Conservation (phyloP, 1,140 invertebrate species). For the Helicoverpa zea region DNA sequence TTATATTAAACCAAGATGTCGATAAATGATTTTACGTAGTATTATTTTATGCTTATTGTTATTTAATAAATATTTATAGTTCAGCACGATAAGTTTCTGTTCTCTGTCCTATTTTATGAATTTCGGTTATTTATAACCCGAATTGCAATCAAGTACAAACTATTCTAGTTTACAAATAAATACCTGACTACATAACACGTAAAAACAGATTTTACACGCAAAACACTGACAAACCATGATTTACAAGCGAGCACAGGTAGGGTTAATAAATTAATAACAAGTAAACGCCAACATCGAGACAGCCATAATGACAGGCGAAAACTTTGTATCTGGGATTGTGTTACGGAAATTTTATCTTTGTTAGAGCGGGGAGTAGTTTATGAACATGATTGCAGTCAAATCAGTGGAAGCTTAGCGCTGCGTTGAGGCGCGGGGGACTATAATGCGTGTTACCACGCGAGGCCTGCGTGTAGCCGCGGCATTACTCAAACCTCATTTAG, state of each 20-base stretch:
- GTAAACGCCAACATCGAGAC: conserved; percentile 42
- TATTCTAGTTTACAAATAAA: not conserved
- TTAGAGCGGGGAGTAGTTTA: conserved; percentile 34
- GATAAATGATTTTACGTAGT: conserved; percentile 58
- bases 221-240: conserved; percentile 39
- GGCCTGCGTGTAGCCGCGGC: conserved; percentile 74
- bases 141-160: not conserved
- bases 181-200: not conserved
- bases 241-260: conserved; percentile 41
- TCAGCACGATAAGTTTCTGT: not conserved
- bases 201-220: conserved; percentile 30
- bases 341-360: conserved; percentile 49
- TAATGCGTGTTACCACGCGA: conserved; percentile 79
- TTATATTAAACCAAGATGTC: conserved; percentile 45
- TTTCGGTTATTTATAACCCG: not conserved
- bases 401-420: conserved; percentile 57
- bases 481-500: conserved; percentile 86
- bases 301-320: conserved; percentile 32
- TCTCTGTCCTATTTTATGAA: not conserved
- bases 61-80: not conserved
- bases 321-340: conserved; percentile 47
- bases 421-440: conserved; percentile 54
- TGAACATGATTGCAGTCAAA: conserved; percentile 53
- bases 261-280: conserved; percentile 27
- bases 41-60: conserved; percentile 48